phyloP scores from a whole-genome alignment of 2,888 invertebrate species.

The Gymnoscelis rufifasciata region DNA sequence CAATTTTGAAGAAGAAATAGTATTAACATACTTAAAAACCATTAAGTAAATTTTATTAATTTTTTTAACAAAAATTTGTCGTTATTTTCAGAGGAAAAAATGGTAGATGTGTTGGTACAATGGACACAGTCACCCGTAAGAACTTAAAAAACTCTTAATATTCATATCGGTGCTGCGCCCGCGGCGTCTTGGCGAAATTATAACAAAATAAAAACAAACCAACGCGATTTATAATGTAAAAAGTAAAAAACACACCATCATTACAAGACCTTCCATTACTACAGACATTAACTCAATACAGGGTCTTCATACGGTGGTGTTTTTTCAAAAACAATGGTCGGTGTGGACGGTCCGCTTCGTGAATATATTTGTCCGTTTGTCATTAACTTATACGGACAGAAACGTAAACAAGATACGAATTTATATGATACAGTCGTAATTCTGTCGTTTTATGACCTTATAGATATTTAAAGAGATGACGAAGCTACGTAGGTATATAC shows the following conservation, averaged over 20 bases:
- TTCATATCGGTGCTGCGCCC: slow-evolving; percentile 64
- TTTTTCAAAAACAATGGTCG: slow-evolving; percentile 49
- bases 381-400: slow-evolving; percentile 62
- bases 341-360: slow-evolving; percentile 41
- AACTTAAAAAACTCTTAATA: slow-evolving; percentile 63
- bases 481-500: no score
- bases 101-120: slow-evolving; percentile 4
- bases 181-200: slow-evolving; percentile 72
- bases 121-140: slow-evolving; percentile 39
- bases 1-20: no score
- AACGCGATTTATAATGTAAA: slow-evolving; percentile 64
- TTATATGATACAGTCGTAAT: neutral
- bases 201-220: slow-evolving; percentile 70
- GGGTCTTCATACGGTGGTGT: slow-evolving; percentile 37
- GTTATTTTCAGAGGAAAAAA: no score
- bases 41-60: no score
- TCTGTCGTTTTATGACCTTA: no score
- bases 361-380: slow-evolving; percentile 65
- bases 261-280: slow-evolving; percentile 32
- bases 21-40: no score
- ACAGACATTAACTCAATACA: neutral
- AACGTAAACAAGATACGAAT: slow-evolving; percentile 68
- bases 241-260: slow-evolving; percentile 48
- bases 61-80: no score
- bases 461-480: no score